These are phyloP conservation scores for Gasteruption jaculator DNA, from an alignment of 2,888 invertebrate species.

Conservation along the genomic window DNA sequence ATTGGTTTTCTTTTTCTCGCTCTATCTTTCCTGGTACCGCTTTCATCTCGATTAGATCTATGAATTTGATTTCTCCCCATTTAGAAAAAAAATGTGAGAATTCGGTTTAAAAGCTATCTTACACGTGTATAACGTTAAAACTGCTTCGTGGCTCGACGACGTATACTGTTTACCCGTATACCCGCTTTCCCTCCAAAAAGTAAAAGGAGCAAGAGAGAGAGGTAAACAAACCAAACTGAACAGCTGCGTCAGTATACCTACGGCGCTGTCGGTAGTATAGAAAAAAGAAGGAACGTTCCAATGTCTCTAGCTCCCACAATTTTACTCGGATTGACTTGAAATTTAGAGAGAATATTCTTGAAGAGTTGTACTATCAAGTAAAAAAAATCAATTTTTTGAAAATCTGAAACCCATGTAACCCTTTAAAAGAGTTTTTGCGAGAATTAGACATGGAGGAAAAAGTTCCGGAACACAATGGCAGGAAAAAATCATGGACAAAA, in stretches of 20 bases:
- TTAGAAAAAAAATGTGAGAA: too few species aligned
- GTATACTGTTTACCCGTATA: constrained; percentile 21
- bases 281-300: constrained; percentile 19
- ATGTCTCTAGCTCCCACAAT: constrained; percentile 20
- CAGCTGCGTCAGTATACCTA: constrained; percentile 20
- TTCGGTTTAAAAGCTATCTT: too few species aligned
- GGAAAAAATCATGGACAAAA: too few species aligned
- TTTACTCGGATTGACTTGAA: constrained; percentile 21
- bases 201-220: constrained; percentile 19
- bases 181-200: constrained; percentile 21
- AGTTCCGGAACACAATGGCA: too few species aligned
- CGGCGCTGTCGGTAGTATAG: constrained; percentile 18
- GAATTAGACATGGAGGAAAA: too few species aligned
- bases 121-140: too few species aligned
- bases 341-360: constrained; percentile 19
- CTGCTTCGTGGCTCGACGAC: too few species aligned
- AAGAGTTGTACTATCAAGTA: too few species aligned
- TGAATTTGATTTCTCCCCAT: too few species aligned
- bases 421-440: too few species aligned
- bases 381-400: constrained; percentile 20
- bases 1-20: constrained; percentile 20
- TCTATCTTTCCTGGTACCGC: too few species aligned
- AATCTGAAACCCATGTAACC: constrained; percentile 20
- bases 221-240: constrained; percentile 23
- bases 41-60: too few species aligned